Base-by-base conservation (phyloP, 2,888 invertebrate species). In the Bedellia somnulentella region DNA sequence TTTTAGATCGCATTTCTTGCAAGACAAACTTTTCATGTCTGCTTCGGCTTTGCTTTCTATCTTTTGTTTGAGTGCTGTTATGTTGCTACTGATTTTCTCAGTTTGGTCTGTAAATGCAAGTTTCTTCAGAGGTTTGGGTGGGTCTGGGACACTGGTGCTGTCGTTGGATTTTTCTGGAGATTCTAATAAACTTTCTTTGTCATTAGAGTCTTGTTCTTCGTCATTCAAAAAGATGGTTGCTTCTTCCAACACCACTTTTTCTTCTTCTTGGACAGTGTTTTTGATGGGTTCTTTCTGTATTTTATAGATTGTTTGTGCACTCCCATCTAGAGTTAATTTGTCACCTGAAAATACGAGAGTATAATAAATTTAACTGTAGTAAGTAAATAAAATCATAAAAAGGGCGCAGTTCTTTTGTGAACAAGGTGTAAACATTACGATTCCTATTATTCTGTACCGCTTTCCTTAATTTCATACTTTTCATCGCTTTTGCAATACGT, bases 1-100 rank as follows among this genome's bases (percentile, higher is more conserved):
- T 38, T 58, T 70, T 9, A 46, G 47, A 23, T 75, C 63, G 45
- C 84, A 84, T 29, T 70, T 64, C 38, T 76, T 66, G 46, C 84
- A 84, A 5, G 55, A 45, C 1, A 79, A 44, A 33, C 55, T 64
- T 5, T 49, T 43, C 18, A 59, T 40, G 35, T 79, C 68, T 29
- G 78, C 60, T 36, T 77, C 75, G 3, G 17, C 5, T 8, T 11
- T 25, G n/a, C 48, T 35, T 32, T 51, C 41, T 15, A 75, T 55
- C 47, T 52, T 62, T 35, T 58, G 53, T 35, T 55, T 58, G 15
- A 78, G 54, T 3, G 63, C 58, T 30, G 55, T 47, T 3, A 73
- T 45, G 36, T 76, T 75, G 37, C 52, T 63, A 4, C 5, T n/a
- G 6, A 24, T 6, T 39, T 62, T 62, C 41, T 73, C 73, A 1